Evolutionary conservation across 2,113 vertebrate genomes (phyloP), one percentile per base, ranked within the genome.

Genomic region (Tenebrosternarchus preto): DNA sequence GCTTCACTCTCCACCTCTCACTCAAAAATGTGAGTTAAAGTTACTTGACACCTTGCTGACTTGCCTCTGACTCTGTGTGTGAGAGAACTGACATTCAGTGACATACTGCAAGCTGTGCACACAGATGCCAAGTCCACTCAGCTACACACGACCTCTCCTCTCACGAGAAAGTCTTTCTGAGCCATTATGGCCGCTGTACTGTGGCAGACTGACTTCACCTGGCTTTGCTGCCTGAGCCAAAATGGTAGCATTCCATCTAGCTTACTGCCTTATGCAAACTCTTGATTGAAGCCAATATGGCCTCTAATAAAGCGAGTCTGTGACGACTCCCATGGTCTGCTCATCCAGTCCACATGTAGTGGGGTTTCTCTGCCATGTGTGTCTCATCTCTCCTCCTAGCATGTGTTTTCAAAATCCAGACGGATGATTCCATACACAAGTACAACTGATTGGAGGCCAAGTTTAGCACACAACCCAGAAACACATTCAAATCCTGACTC

Each of bases 201-300:
- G n/a, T n/a, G 19, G 20, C 12, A 59, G 71, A 55, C 70, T 29
- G 66, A 76, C 59, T 57, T 76, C 16, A 66, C 50, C 53, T 31
- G 15, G 33, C 12, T 43, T 75, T 22, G 24, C 46, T 64, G 59
- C 31, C 29, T 12, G 2, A 79, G 55, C 77, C 73, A 76, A 72
- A 75, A 79, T 20, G 36, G 11, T 16, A 43, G 39, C 6, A 8
- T 5, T 43, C 2, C 2, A 43, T 5, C 39, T 5, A 2, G 6
- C 39, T 43, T 9, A 43, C 2, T 5, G 16, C n/a, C n/a, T 56
- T 56, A 67, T 50, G 46, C 39, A 68, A 80, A 72, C 25, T 17
- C 56, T 50, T 60, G 9, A 33, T 64, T 11, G 5, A 5, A 78
- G 25, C 72, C 66, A 81, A 81, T 50, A 70, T 60, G 57, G 56